A percentile compares a stretch with the other conserved stretches of the same genome.
Evolutionary conservation across 2,888 invertebrate species (phyloP).

Genomic region (Dorcus parallelipipedus): DNA sequence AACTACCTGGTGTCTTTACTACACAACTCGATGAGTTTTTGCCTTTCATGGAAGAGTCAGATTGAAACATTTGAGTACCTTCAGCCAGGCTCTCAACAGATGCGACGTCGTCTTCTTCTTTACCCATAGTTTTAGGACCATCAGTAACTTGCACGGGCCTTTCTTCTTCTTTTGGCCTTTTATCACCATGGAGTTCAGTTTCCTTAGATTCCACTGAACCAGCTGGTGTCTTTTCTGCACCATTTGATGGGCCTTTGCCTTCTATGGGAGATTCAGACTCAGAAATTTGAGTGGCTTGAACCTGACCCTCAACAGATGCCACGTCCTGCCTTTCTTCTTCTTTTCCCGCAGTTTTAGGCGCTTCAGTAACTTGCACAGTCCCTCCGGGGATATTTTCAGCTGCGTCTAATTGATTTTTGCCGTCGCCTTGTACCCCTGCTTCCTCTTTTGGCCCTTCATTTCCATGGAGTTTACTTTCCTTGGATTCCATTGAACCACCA

Average conservation of each 20-base stretch:
- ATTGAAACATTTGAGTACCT: too few relatives aligned
- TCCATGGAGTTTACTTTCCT: not conserved
- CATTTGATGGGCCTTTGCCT: too few relatives aligned
- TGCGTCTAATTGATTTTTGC: not conserved
- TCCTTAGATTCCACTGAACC: not conserved
- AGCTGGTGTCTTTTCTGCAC: too few relatives aligned
- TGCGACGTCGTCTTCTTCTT: too few relatives aligned
- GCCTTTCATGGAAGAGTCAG: too few relatives aligned
- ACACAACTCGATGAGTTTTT: not conserved
- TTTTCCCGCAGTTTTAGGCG: not conserved
- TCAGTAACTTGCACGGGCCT: too few relatives aligned
- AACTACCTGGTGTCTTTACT: too few relatives aligned
- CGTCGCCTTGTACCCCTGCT: not conserved
- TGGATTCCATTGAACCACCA: not conserved
- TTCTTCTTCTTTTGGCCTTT: not conserved
- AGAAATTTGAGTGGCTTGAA: not conserved
- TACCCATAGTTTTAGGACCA: too few relatives aligned
- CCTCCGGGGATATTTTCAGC: too few relatives aligned
- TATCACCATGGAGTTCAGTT: not conserved
- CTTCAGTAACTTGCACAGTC: too few relatives aligned
- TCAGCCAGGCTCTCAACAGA: too few relatives aligned
- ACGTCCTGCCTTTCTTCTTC: not conserved
- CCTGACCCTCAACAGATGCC: not conserved
- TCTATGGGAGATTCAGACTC: not conserved
- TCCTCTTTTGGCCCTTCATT: too few relatives aligned